phyloP scores from a whole-genome alignment of 2,113 vertebrate species.

The Forbesichthys papilliferus region DNA sequence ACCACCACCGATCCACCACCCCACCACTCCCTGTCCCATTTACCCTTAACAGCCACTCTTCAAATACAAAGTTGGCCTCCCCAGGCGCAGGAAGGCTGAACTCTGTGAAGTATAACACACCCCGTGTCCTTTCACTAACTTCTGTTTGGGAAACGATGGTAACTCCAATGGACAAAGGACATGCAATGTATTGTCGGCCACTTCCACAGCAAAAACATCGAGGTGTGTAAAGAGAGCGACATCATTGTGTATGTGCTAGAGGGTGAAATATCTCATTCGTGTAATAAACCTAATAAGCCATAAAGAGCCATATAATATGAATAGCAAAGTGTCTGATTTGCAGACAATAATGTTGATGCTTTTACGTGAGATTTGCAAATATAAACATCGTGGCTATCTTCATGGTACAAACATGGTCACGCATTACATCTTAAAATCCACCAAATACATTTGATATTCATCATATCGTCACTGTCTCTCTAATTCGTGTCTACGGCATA shows the following conservation, averaged over 20 bases:
- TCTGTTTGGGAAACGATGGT: constrained; percentile 73
- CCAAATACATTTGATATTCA: neutral
- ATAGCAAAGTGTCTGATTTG: constrained; percentile 19
- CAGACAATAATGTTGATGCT: neutral
- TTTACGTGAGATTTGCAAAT: neutral
- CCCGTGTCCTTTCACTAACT: constrained; percentile 74
- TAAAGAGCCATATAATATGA: constrained; percentile 39
- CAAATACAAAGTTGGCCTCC: constrained; percentile 70
- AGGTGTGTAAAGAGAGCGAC: constrained; percentile 42
- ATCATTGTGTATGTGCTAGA: constrained; percentile 46
- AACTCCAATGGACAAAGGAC: constrained; percentile 62
- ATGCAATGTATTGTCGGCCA: constrained; percentile 47
- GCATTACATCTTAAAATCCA: neutral
- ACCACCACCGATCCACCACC: constrained; percentile 70
- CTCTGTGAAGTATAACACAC: constrained; percentile 74
- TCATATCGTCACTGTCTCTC: neutral
- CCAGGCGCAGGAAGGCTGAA: constrained; percentile 62
- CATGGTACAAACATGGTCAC: neutral
- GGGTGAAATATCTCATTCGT: constrained; percentile 48
- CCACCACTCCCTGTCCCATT: constrained; percentile 62
- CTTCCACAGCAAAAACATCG: constrained; percentile 63
- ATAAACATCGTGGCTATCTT: neutral
- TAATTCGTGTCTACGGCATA: neutral
- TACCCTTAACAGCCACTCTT: constrained; percentile 52
- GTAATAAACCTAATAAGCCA: constrained; percentile 38